Conservation (phyloP, 1,140 invertebrate genomes). For the Lithobius niger region DNA sequence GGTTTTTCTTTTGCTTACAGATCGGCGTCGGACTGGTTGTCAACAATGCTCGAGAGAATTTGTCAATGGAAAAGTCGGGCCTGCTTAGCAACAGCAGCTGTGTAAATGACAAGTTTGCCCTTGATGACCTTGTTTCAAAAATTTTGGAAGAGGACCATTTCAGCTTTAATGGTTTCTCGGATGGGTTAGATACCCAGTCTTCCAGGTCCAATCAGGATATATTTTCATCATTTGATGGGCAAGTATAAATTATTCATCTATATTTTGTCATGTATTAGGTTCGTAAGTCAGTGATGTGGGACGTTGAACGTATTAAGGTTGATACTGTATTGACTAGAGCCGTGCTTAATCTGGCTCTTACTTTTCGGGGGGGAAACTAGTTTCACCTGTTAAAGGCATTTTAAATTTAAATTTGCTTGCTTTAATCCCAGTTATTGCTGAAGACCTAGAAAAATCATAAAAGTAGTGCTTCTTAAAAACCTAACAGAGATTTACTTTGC, state of each 20-base stretch:
- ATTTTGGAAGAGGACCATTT: slow-evolving; percentile 13
- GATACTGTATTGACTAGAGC: too few relatives aligned
- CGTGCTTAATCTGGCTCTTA: too few relatives aligned
- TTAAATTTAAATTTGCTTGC: not conserved
- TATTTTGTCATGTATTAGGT: not conserved
- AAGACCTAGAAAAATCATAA: too few relatives aligned
- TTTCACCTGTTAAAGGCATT: not conserved
- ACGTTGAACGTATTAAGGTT: not conserved
- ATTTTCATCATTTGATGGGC: slow-evolving; percentile 5
- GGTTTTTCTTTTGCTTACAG: too few relatives aligned
- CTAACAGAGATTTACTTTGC: too few relatives aligned
- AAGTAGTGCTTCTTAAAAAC: too few relatives aligned
- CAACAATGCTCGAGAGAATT: not conserved
- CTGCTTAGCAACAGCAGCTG: not conserved
- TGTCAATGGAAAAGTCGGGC: not conserved
- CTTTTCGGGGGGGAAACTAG: too few relatives aligned
- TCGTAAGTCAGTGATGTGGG: not conserved
- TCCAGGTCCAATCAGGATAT: not conserved
- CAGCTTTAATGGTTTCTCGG: not conserved
- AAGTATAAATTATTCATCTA: not conserved
- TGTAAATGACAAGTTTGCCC: slow-evolving; percentile 8
- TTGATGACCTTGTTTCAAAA: slow-evolving; percentile 11
- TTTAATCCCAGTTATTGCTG: not conserved
- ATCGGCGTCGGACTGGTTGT: not conserved
- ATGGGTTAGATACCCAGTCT: not conserved